Conservation (phyloP, 1,140 invertebrate genomes). For the Anthonomus grandis region DNA sequence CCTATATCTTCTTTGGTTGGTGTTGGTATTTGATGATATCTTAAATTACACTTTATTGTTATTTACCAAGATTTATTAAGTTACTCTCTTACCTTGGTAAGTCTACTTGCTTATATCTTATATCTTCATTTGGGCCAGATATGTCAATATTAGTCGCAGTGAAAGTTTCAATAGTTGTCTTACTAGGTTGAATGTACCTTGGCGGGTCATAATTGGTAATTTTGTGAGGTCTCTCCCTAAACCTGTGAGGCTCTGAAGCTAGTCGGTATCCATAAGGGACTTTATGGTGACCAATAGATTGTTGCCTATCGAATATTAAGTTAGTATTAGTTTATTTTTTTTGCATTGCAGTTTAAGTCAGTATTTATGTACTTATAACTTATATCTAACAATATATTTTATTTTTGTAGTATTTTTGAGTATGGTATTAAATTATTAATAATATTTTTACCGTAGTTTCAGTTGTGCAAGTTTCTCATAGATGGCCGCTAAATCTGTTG, state of each 20-base stretch:
- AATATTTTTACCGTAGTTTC: constrained; percentile 33
- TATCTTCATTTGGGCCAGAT: constrained; percentile 7
- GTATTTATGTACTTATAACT: no score
- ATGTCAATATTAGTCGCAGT: constrained; percentile 43
- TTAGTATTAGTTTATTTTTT: neutral
- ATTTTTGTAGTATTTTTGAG: neutral
- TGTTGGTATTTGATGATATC: constrained; percentile 12
- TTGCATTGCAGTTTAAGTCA: no score
- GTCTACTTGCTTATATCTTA: neutral
- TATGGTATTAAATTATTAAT: neutral
- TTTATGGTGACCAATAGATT: constrained; percentile 15
- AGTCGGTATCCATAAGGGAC: constrained; percentile 15
- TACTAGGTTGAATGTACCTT: constrained; percentile 28
- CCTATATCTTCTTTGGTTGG: neutral
- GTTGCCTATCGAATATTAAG: constrained; percentile 11
- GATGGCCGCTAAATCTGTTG: constrained; percentile 41
- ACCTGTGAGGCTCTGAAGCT: constrained; percentile 5
- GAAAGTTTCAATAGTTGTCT: constrained; percentile 45
- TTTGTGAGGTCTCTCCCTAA: constrained; percentile 19
- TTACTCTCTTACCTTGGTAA: constrained; percentile 9
- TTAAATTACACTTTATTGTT: neutral
- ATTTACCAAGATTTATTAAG: neutral
- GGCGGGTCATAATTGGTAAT: constrained; percentile 1
- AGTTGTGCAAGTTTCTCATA: constrained; percentile 45
- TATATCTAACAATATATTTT: no score